Percentiles rank a stretch among this genome's conserved stretches.
These are phyloP conservation scores for Psittacula cyanocephala DNA, from an alignment of 2,113 vertebrate species.

Conservation along the genomic window DNA sequence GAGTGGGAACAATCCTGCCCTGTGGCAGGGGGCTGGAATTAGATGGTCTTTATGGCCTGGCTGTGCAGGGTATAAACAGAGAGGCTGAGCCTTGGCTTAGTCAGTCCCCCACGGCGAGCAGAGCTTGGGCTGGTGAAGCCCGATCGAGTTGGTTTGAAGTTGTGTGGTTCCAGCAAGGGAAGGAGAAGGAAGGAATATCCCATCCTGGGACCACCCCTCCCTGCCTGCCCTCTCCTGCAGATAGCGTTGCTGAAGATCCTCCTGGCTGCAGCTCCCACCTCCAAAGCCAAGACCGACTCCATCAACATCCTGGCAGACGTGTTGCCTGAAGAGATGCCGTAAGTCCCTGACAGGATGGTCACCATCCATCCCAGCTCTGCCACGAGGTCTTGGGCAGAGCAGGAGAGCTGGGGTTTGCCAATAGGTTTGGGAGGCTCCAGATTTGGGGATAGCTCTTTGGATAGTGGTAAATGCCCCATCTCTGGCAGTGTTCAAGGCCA, in stretches of 20 bases:
- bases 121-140: neutral
- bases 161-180: neutral
- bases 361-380: neutral
- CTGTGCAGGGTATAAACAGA: neutral
- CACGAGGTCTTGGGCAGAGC: accelerated
- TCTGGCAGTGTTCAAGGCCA: neutral
- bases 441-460: neutral
- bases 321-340: constrained; percentile 98
- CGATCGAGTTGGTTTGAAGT: neutral
- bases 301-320: constrained; percentile 97
- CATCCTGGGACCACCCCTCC: neutral
- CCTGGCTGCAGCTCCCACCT: constrained; percentile 94
- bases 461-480: neutral
- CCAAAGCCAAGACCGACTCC: constrained; percentile 97
- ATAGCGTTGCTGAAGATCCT: constrained; percentile 95
- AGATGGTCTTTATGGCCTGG: neutral
- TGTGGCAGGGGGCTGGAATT: neutral
- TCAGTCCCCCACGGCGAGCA: accelerated
- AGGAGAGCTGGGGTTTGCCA: neutral
- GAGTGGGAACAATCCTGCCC: neutral
- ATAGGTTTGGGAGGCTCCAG: neutral
- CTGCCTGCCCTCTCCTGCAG: constrained; percentile 61
- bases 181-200: neutral
- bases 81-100: neutral
- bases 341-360: constrained; percentile 56